These are phyloP conservation scores for Phyto melanocephala DNA, from an alignment of 2,888 invertebrate genomes.

Conservation along the genomic window DNA sequence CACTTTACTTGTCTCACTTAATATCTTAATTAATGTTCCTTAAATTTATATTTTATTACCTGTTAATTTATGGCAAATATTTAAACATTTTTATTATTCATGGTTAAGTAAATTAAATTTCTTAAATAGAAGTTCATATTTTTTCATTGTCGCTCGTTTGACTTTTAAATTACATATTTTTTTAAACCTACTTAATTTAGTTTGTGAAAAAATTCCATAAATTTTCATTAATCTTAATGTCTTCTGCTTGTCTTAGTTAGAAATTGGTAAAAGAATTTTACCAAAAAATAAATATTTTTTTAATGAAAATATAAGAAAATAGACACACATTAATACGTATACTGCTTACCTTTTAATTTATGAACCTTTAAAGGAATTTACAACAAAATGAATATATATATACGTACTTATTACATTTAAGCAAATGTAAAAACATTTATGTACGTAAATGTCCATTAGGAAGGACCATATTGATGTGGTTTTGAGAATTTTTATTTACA, in stretches of 20 bases:
- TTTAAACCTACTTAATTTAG: no score
- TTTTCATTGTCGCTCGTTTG: background rate
- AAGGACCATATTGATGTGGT: no score
- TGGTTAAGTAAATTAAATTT: background rate
- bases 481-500: no score
- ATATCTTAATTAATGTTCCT: no score
- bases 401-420: background rate
- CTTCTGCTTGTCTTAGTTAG: background rate
- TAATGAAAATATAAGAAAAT: no score
- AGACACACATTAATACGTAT: background rate
- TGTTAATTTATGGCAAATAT: no score
- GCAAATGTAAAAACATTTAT: background rate
- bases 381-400: background rate
- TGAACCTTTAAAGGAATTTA: slow-evolving; percentile 6
- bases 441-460: no score
- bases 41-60: no score
- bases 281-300: background rate
- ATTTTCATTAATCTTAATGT: slow-evolving; percentile 32
- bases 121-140: no score
- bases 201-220: background rate
- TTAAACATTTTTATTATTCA: background rate
- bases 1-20: no score
- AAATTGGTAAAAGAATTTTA: background rate
- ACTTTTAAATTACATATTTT: background rate
- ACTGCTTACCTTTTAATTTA: slow-evolving; percentile 23